phyloP scores from a whole-genome alignment of 2,113 vertebrate genomes.

The Pseudonaja textilis region DNA sequence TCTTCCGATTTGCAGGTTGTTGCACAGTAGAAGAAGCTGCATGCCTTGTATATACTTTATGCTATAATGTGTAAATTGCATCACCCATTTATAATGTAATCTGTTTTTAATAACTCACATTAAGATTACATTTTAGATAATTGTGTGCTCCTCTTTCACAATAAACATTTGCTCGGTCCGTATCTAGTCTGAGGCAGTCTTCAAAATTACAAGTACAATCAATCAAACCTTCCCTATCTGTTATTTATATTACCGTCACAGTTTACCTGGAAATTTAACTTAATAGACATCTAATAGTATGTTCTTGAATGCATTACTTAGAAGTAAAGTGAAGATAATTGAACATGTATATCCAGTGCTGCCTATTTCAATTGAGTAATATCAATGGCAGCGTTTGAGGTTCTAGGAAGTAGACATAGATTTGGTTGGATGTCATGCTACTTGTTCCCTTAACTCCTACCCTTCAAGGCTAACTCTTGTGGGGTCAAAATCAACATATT shows the following conservation, averaged over 20 bases:
- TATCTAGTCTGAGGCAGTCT: slow-evolving; percentile 37
- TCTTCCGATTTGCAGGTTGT: slow-evolving; percentile 73
- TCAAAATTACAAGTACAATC: slow-evolving; percentile 52
- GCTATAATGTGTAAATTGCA: slow-evolving; percentile 75
- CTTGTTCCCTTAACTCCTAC: not conserved
- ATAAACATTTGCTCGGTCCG: slow-evolving; percentile 67
- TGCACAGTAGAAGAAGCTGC: slow-evolving; percentile 63
- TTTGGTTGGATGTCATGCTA: not conserved
- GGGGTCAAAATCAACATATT: not conserved
- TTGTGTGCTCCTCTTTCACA: slow-evolving; percentile 66
- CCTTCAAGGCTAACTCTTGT: not conserved
- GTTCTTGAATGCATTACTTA: not conserved
- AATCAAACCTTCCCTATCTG: slow-evolving; percentile 7
- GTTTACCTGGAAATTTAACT: slow-evolving; percentile 13
- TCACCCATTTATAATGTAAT: slow-evolving; percentile 76
- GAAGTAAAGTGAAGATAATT: fast-evolving
- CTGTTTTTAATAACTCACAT: slow-evolving; percentile 78
- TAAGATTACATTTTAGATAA: slow-evolving; percentile 81
- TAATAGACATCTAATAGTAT: not conserved
- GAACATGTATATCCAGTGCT: not conserved
- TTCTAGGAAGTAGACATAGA: not conserved
- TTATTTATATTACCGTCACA: not conserved
- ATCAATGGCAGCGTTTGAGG: not conserved
- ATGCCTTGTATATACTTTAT: slow-evolving; percentile 41
- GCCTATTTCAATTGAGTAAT: not conserved